Base-by-base conservation (phyloP, 1,140 invertebrate species). In the Aricia agestis region DNA sequence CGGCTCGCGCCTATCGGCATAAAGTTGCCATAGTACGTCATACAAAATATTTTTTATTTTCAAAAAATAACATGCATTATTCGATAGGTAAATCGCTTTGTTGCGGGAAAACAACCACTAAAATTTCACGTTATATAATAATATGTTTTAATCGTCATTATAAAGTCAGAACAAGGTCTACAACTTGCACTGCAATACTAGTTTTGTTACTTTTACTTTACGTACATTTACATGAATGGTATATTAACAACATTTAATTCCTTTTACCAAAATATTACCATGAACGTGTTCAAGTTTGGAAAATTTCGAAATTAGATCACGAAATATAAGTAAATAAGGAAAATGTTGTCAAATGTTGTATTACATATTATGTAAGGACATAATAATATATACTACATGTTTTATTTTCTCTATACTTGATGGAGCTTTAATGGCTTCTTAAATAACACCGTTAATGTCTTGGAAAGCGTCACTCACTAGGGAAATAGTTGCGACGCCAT, bases 361-460 rank as follows among this genome's bases (percentile, higher is more conserved):
- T 13, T 13, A 13, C 9, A 52, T 52, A 52, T 52, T 52, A 52
- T 52, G 45, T 52, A 52, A 52, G 45, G 36, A 36, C 36, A 52
- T 13, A 42, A 11, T 42, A 42, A 1, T n/a, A 6, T 59, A 18
- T 18, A 59, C 59, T 63, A 31, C 18, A 59, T 59, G 18, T 63
- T 63, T 63, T 63, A 63, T 63, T 63, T 18, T 63, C 59, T 63
- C 19, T 63, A 4, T 18, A 63, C 59, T 31, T 63, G 19, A 63
- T 63, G 59, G 18, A 63, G 59, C 17, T 25, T 63, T 63, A 63
- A 63, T 63, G 19, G 19, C 59, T 18, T 63, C 59, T 63, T 19
- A 11, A 63, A 63, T 59, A 10, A 25, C 59, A 7, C 11, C 59
- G 5, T 19, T 63, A 63, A 63, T 63, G 59, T 25, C 59, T 19